These are phyloP conservation scores for Andricus curvator DNA, from an alignment of 2,888 invertebrate species.

Conservation along the genomic window DNA sequence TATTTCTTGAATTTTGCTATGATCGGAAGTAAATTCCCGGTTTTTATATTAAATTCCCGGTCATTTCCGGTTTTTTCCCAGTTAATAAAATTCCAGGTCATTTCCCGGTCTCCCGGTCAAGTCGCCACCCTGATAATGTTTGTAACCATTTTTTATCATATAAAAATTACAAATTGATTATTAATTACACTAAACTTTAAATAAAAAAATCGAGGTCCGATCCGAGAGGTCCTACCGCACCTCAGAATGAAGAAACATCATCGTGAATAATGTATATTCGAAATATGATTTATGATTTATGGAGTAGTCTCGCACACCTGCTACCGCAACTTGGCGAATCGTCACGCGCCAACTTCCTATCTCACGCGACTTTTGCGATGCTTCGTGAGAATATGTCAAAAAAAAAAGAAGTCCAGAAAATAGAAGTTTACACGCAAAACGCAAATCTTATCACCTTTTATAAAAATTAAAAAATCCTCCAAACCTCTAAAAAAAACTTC, in stretches of 20 bases:
- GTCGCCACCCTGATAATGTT: no score
- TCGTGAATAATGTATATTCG: slow-evolving; percentile 12
- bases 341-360: slow-evolving; percentile 21
- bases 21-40: no score
- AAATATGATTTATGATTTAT: slow-evolving; percentile 30
- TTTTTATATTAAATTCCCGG: no score
- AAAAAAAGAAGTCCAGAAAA: not conserved
- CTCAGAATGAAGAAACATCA: slow-evolving; percentile 1
- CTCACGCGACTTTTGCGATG: slow-evolving; percentile 19
- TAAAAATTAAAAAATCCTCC: not conserved
- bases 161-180: no score
- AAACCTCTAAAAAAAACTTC: not conserved
- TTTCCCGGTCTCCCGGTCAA: no score
- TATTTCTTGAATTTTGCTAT: no score
- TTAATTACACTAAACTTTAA: no score
- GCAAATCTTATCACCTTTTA: not conserved
- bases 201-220: no score
- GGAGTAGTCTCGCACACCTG: slow-evolving; percentile 18
- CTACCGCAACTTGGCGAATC: slow-evolving; percentile 19
- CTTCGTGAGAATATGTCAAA: slow-evolving; percentile 34
- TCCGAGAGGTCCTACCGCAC: no score
- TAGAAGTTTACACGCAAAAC: not conserved
- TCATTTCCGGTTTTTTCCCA: no score
- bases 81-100: no score
- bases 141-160: no score